Evolutionary conservation across 2,797 vertebrate species (phyloP), one percentile per base, ranked within the genome.

Genomic region (Oryzias sinensis): DNA sequence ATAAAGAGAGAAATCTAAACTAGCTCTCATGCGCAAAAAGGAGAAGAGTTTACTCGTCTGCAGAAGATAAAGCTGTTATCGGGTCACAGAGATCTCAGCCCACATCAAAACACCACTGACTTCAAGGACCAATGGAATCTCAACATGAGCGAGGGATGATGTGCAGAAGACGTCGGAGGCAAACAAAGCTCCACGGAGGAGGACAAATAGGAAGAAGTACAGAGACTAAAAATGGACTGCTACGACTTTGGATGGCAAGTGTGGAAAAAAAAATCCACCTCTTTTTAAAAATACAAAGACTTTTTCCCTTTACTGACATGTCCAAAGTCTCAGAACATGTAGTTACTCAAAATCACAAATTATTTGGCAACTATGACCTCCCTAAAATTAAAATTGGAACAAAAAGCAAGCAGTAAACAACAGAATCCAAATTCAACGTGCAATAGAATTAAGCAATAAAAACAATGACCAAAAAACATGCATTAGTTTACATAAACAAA

Each of bases 21-120:
- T 44, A 29, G 16, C 1, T 43, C 46, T 40, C 6, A 50, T 49
- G 14, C 33, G 14, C 18, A 29, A 24, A 50, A 50, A 18, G n/a
- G 20, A 53, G 7, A 51, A 29, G 11, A 57, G 29, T 41, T 59
- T 15, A 6, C 17, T 42, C 27, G 49, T 46, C n/a, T n/a, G 20
- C 17, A 60, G 47, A 54, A 45, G 15, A 53, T 27, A 47, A 14
- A 16, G 42, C 29, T 25, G 42, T 29, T 55, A 54, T 20, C 45
- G 29, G 46, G 33, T 22, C 52, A 49, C 41, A 44, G n/a, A 45
- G 27, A 55, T 67, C 48, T 25, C 14, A 59, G 42, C 11, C 27
- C 7, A 16, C 33, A 56, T 51, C 18, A 43, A 42, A 29, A 16
- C 20, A 61, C 52, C 44, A 40, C 20, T 14, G 33, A 40, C 20